Conservation (phyloP, 2,113 vertebrate genomes). For the Hoplias malabaricus region DNA sequence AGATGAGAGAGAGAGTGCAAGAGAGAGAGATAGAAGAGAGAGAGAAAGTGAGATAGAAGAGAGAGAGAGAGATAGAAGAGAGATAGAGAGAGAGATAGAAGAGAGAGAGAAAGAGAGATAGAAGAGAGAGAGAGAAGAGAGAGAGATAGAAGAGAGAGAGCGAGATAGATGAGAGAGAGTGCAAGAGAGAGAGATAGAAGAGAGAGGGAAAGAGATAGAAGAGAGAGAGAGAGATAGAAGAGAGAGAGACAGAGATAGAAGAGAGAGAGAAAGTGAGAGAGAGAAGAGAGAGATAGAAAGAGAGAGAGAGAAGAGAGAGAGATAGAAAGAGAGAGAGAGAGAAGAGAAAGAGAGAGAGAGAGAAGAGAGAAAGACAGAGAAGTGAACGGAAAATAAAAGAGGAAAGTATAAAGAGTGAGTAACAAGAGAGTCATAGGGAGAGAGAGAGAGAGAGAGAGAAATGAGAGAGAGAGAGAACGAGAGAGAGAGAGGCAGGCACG, state of each 20-base stretch:
- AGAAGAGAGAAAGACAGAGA: too few relatives aligned
- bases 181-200: slow-evolving; percentile 30
- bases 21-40: neutral
- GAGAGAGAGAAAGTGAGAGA: too few relatives aligned
- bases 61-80: neutral
- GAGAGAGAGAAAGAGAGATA: too few relatives aligned
- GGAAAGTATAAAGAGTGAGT: slow-evolving; percentile 43
- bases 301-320: slow-evolving; percentile 31
- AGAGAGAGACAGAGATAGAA: neutral
- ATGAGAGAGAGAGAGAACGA: slow-evolving; percentile 4
- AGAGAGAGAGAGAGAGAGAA: slow-evolving; percentile 62
- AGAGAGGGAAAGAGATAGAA: too few relatives aligned
- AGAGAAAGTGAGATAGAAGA: too few relatives aligned
- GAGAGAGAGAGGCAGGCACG: slow-evolving; percentile 12
- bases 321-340: too few relatives aligned
- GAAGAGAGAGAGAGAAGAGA: neutral
- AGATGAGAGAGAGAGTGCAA: neutral
- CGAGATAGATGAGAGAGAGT: too few relatives aligned
- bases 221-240: neutral
- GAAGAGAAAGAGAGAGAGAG: slow-evolving; percentile 10
- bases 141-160: slow-evolving; percentile 20
- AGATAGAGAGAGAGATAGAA: neutral
- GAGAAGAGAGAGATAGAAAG: neutral
- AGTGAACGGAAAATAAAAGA: neutral
- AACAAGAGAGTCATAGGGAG: slow-evolving; percentile 68